phyloP scores from a whole-genome alignment of 2,888 invertebrate genomes.

The Erebia palarica region DNA sequence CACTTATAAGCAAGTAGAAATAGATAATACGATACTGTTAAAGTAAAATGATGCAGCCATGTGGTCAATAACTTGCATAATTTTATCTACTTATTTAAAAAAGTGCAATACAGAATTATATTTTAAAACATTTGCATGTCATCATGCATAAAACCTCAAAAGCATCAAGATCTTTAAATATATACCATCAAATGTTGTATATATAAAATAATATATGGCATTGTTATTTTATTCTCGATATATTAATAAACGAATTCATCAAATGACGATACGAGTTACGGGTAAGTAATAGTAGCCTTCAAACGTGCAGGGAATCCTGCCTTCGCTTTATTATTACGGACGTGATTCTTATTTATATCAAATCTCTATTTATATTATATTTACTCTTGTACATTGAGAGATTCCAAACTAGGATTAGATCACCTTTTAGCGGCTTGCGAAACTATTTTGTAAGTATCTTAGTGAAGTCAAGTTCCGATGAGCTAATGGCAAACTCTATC shows the following conservation, averaged over 20 bases:
- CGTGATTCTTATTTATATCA: conserved; percentile 82
- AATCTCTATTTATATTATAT: conserved; percentile 53
- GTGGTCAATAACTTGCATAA: too few species aligned
- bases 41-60: too few species aligned
- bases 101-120: too few species aligned
- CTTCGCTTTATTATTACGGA: conserved; percentile 78
- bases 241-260: conserved; percentile 15
- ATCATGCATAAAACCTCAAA: too few species aligned
- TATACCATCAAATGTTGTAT: too few species aligned
- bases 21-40: too few species aligned
- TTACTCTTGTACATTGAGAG: conserved; percentile 61
- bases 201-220: not conserved
- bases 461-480: conserved; percentile 26
- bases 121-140: too few species aligned
- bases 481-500: conserved; percentile 31
- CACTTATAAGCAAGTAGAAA: too few species aligned
- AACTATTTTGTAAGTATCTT: conserved; percentile 40
- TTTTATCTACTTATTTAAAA: too few species aligned
- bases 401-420: conserved; percentile 72
- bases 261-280: conserved; percentile 72
- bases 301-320: conserved; percentile 77
- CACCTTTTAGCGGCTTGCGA: conserved; percentile 60
- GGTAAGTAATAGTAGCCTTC: conserved; percentile 65
- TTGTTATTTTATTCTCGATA: conserved; percentile 1
- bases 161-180: too few species aligned